Evolutionary conservation across 1,140 invertebrate genomes (phyloP).

Genomic region (Drosophila pectinifera): DNA sequence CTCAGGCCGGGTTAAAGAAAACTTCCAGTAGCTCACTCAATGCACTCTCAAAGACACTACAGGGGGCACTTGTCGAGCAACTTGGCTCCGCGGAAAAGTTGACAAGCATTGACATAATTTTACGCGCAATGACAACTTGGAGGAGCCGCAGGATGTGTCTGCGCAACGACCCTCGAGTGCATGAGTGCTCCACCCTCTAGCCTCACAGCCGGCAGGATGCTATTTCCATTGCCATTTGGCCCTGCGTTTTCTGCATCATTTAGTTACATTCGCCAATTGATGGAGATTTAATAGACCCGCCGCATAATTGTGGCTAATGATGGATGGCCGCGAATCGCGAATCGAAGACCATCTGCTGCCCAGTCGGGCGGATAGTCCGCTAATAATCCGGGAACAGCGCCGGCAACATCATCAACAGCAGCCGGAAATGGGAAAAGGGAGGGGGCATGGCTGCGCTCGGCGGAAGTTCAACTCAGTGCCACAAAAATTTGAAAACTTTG

Average conservation of each 20-base stretch:
- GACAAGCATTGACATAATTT: constrained; percentile 83
- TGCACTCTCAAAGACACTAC: constrained; percentile 74
- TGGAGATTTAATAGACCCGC: constrained; percentile 69
- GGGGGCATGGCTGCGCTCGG: constrained; percentile 18
- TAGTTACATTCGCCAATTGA: constrained; percentile 52
- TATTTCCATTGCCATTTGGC: no score
- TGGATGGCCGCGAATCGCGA: constrained; percentile 56
- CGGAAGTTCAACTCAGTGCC: constrained; percentile 80
- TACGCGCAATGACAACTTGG: constrained; percentile 79
- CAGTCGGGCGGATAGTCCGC: constrained; percentile 6
- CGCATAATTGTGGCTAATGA: constrained; percentile 80
- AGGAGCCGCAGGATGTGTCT: constrained; percentile 66
- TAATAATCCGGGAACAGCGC: constrained; percentile 18
- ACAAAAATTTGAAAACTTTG: constrained; percentile 84
- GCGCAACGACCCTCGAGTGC: constrained; percentile 38
- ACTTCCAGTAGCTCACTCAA: constrained; percentile 72
- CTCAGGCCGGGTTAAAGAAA: constrained; percentile 21
- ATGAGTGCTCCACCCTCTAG: constrained; percentile 35
- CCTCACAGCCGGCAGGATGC: not conserved
- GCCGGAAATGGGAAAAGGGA: constrained; percentile 58
- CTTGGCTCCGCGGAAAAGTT: constrained; percentile 70
- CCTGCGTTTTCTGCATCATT: constrained; percentile 75
- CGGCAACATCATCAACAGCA: constrained; percentile 62
- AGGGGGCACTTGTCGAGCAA: constrained; percentile 57
- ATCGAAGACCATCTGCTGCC: constrained; percentile 46